Conservation (phyloP, 2,797 vertebrate species). For the Acanthurus leucopareius region DNA sequence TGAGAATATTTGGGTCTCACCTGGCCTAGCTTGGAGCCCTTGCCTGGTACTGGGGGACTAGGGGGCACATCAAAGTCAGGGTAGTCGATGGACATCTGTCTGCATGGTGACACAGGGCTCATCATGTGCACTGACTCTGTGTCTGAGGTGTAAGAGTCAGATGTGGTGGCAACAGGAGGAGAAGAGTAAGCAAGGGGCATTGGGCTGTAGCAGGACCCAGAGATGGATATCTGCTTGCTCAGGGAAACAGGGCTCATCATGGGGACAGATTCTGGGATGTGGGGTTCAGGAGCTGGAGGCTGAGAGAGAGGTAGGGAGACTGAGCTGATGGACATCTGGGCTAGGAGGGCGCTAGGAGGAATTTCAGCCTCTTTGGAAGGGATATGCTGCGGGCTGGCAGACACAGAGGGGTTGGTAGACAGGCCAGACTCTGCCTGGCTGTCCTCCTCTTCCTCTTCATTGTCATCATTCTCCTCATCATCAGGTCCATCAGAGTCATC, state of each 20-base stretch:
- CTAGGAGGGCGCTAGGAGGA: slow-evolving; percentile 91
- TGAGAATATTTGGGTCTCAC: slow-evolving; percentile 76
- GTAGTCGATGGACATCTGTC: slow-evolving; percentile 95
- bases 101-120: slow-evolving; percentile 88
- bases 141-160: slow-evolving; percentile 82
- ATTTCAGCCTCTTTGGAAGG: slow-evolving; percentile 87
- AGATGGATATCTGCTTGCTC: slow-evolving; percentile 87
- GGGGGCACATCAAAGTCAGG: slow-evolving; percentile 86
- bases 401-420: slow-evolving; percentile 94
- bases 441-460: slow-evolving; percentile 98
- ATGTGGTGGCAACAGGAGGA: slow-evolving; percentile 56
- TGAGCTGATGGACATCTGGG: slow-evolving; percentile 93
- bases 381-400: slow-evolving; percentile 94
- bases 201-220: slow-evolving; percentile 81
- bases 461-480: slow-evolving; percentile 96
- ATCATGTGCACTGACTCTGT: slow-evolving; percentile 82
- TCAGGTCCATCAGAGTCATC: slow-evolving; percentile 96
- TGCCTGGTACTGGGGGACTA: slow-evolving; percentile 78
- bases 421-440: slow-evolving; percentile 95
- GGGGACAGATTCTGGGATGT: slow-evolving; percentile 49
- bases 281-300: slow-evolving; percentile 46
- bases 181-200: slow-evolving; percentile 54
- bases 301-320: slow-evolving; percentile 71
- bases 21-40: slow-evolving; percentile 77
- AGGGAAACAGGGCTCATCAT: slow-evolving; percentile 82